Evolutionary conservation across 2,888 invertebrate species (phyloP), one percentile per base, ranked within the genome.

Genomic region (Oxytorus armatus): DNA sequence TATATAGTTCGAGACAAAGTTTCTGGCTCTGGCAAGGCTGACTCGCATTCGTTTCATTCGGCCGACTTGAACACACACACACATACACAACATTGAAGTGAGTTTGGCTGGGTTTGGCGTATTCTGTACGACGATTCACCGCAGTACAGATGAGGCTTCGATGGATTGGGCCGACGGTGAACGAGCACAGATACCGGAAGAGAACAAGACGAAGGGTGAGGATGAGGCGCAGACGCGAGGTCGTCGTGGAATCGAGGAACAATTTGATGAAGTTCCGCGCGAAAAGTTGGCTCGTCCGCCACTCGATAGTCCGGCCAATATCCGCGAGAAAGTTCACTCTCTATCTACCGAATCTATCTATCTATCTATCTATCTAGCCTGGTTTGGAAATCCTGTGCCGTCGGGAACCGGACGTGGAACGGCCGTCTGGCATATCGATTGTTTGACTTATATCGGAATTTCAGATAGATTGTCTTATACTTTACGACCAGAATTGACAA

Each of bases 211-310:
- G 57, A 66, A 23, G 39, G 39, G 25, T 36, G 44, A 53, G 36
- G 55, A 4, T 21, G 23, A 39, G 36, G 65, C 68, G 14, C 21
- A 39, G 21, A 36, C 25, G 39, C 33, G 63, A 47, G 72, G 57
- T 70, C 51, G 29, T 63, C 59, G 74, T n/a, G 59, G 70, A 77
- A 77, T 80, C 80, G 61, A 39, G 68, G 66, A 77, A 80, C 77
- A 77, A 77, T 73, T 73, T 68, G 72, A 70, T 57, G 59, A 69
- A 75, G 75, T 47, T 63, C 36, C 61, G 16, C n/a, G 42, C 63
- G 55, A 69, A 69, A 79, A 75, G 65, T 79, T 79, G 70, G 65
- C 65, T 55, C 55, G 36, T 14, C 47, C 18, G n/a, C 49, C 42
- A 69, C 74, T 25, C 29, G 47, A 21, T 49, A 61, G 74, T 57